Percentiles rank a stretch among this genome's conserved stretches.
These are phyloP conservation scores for Psophia crepitans DNA, from an alignment of 2,113 vertebrate species.

Conservation along the genomic window DNA sequence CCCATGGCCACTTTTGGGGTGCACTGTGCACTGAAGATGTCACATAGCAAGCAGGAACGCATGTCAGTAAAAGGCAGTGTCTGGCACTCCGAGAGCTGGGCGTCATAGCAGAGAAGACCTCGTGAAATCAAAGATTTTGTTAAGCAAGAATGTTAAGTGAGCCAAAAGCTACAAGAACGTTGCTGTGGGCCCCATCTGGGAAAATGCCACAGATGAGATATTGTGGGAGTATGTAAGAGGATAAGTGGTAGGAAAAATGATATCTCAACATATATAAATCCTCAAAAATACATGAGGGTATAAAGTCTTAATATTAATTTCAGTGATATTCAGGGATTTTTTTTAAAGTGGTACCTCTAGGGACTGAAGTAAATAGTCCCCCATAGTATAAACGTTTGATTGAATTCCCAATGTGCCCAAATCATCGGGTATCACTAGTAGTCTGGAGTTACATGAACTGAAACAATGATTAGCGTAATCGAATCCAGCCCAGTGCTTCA, in stretches of 20 bases:
- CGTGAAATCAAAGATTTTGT: slow-evolving; percentile 13
- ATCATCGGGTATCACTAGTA: slow-evolving; percentile 45
- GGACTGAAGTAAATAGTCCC: slow-evolving; percentile 66
- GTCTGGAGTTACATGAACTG: slow-evolving; percentile 44
- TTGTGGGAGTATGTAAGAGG: slow-evolving; percentile 64
- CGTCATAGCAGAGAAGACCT: not conserved
- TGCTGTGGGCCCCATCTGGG: slow-evolving; percentile 62
- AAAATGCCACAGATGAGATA: slow-evolving; percentile 65
- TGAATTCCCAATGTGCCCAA: slow-evolving; percentile 62
- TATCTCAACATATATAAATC: slow-evolving; percentile 66
- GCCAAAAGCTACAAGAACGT: slow-evolving; percentile 56
- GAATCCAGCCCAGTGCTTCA: slow-evolving; percentile 14
- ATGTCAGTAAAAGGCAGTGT: not conserved
- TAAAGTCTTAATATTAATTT: slow-evolving; percentile 71
- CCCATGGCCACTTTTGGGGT: not conserved
- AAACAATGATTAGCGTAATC: slow-evolving; percentile 45
- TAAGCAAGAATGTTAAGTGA: slow-evolving; percentile 30
- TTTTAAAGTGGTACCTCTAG: slow-evolving; percentile 59
- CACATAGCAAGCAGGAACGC: not conserved
- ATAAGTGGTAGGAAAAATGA: slow-evolving; percentile 68
- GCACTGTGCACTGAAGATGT: not conserved
- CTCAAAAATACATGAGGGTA: slow-evolving; percentile 68
- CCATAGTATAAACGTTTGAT: slow-evolving; percentile 60
- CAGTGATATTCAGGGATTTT: slow-evolving; percentile 36
- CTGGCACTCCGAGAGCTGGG: not conserved